Evolutionary conservation across 2,888 invertebrate species (phyloP).

Genomic region (Drosophila falleni): DNA sequence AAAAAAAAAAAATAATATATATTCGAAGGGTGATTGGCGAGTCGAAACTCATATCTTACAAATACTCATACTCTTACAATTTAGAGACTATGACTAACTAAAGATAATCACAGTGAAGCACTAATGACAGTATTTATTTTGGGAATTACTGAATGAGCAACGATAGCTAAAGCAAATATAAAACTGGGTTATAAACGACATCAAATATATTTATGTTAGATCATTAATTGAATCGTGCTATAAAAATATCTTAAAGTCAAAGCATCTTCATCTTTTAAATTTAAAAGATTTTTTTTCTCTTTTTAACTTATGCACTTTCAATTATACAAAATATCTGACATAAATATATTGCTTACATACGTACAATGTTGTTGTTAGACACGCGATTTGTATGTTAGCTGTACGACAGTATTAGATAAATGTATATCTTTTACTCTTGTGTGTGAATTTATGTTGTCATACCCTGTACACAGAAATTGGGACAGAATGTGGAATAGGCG

Average conservation of each 20-base stretch:
- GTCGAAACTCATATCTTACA: slow-evolving; percentile 9
- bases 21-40: slow-evolving; percentile 32
- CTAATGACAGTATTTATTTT: background rate
- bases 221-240: slow-evolving; percentile 2
- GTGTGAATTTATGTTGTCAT: slow-evolving; percentile 28
- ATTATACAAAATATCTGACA: slow-evolving; percentile 34
- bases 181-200: slow-evolving; percentile 18
- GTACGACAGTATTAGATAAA: slow-evolving; percentile 44
- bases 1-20: slow-evolving; percentile 10
- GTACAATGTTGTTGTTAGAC: slow-evolving; percentile 15
- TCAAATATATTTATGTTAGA: slow-evolving; percentile 1
- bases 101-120: slow-evolving; percentile 7
- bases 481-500: background rate
- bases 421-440: slow-evolving; percentile 50
- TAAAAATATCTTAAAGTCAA: slow-evolving; percentile 1
- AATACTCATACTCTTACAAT: background rate
- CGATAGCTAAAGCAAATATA: slow-evolving; percentile 4
- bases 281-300: background rate
- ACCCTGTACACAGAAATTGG: slow-evolving; percentile 4
- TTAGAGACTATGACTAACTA: background rate
- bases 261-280: background rate
- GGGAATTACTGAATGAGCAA: slow-evolving; percentile 12
- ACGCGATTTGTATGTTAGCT: slow-evolving; percentile 44
- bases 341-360: slow-evolving; percentile 27
- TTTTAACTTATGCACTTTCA: slow-evolving; percentile 2